Base-by-base conservation (phyloP, 2,797 vertebrate species). In the Poecilia picta region DNA sequence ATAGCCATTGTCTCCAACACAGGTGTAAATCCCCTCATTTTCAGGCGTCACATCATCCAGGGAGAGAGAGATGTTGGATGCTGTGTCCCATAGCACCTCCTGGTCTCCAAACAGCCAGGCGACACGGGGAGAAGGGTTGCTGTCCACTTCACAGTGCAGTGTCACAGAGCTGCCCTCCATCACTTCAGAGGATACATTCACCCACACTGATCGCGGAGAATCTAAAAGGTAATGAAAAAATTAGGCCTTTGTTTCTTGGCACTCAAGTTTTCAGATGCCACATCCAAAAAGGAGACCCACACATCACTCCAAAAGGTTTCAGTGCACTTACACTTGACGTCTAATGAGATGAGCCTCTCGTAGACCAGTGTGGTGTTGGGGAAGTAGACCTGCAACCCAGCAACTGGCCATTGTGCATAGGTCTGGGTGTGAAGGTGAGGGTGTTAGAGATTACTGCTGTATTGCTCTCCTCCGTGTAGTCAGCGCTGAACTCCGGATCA, bases 351-450 rank as follows among this genome's bases (percentile, higher is more conserved):
- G 36, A 96, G 91, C 74, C 96, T 95, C 84, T 98, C 97, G 13
- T 97, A 98, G 72, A 95, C 92, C 74, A 96, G 91, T 4, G 94
- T 96, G 45, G 96, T 96, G 92, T 97, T 97, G 85, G 96, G 94
- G 88, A 95, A 98, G 86, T 93, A 94, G 73, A 97, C 96, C 96
- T 95, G 90, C 97, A 98, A 89, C 97, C 97, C 87, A 98, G 92
- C n/a, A 96, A 92, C 83, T 97, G 96, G 12, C 97, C 97, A 0
- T 97, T 96, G 93, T 97, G 96, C 92, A 96, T 96, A 41, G 96
- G 95, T 23, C 95, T 94, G 68, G 97, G 97, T 15, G 94, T 94
- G 81, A 98, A 98, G 78, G 95, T 96, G 25, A 98, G 95, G 2
- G 96, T 96, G 73, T 93, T 97, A 85, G 97, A 95, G 72, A 96